Conservation (phyloP, 1,140 invertebrate genomes). For the Drosophila tsacasi region DNA sequence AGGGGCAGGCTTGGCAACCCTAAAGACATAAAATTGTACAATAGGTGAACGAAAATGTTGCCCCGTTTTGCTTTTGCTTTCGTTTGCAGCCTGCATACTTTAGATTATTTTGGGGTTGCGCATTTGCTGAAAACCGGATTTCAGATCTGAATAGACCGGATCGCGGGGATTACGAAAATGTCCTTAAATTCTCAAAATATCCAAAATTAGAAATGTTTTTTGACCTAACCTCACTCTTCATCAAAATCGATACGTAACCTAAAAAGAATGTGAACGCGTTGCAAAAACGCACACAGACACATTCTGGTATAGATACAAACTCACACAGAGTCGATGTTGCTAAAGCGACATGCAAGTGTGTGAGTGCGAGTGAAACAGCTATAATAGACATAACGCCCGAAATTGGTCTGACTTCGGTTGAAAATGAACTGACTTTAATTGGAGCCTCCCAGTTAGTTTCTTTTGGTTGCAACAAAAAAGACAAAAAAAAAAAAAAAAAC, state of each 20-base stretch:
- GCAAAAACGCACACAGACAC: constrained; percentile 60
- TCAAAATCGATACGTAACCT: constrained; percentile 83
- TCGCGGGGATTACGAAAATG: background rate
- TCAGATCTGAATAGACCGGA: background rate
- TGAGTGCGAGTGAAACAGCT: constrained; percentile 55
- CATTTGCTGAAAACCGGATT: background rate
- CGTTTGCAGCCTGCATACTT: constrained; percentile 5
- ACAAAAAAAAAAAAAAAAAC: background rate
- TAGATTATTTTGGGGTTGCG: constrained; percentile 4
- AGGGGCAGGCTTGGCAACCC: constrained; percentile 55
- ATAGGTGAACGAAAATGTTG: constrained; percentile 54
- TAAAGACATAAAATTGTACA: constrained; percentile 66
- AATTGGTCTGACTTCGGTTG: background rate
- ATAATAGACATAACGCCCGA: constrained; percentile 65
- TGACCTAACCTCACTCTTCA: constrained; percentile 68
- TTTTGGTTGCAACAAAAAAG: background rate
- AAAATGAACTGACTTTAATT: background rate
- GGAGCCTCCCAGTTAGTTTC: background rate
- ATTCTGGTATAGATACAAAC: constrained; percentile 54
- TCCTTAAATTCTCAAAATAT: constrained; percentile 11
- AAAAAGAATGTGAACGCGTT: constrained; percentile 75
- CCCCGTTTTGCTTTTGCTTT: constrained; percentile 46
- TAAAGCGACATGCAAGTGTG: constrained; percentile 22
- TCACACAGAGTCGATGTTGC: constrained; percentile 31
- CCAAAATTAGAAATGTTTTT: constrained; percentile 41